These are phyloP conservation scores for Rallus limicola DNA, from an alignment of 2,113 vertebrate species.

Conservation along the genomic window DNA sequence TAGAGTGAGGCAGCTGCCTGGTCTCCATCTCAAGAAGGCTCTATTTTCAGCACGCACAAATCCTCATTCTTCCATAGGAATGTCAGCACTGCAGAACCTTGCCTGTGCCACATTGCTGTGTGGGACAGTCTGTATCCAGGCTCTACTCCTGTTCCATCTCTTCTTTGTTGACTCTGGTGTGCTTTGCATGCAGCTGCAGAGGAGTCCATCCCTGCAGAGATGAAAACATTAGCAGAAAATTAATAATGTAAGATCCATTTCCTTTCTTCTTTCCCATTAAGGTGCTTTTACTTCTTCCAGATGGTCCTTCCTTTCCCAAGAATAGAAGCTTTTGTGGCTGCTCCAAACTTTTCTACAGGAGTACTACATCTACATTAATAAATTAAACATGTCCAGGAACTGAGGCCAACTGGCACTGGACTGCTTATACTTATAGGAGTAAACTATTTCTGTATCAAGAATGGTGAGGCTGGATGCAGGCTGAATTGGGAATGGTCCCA, in stretches of 20 bases:
- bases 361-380: not conserved
- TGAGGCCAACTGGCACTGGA: conserved; percentile 2
- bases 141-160: not conserved
- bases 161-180: not conserved
- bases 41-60: conserved; percentile 10
- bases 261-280: not conserved
- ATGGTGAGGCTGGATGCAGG: not conserved
- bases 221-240: not conserved
- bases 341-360: not conserved
- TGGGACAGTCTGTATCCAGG: not conserved
- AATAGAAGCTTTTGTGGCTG: not conserved
- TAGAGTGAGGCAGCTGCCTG: not conserved
- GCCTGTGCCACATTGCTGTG: rapidly evolving
- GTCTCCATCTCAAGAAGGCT: not conserved
- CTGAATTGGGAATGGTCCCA: conserved; percentile 20
- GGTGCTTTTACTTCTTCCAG: not conserved
- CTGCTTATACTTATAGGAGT: not conserved
- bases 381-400: conserved; percentile 30
- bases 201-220: not conserved
- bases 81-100: not conserved
- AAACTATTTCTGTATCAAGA: conserved; percentile 26
- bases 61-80: not conserved
- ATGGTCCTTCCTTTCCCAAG: not conserved
- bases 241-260: not conserved
- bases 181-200: not conserved